phyloP scores from a whole-genome alignment of 2,888 invertebrate genomes.

The Biston betularia region DNA sequence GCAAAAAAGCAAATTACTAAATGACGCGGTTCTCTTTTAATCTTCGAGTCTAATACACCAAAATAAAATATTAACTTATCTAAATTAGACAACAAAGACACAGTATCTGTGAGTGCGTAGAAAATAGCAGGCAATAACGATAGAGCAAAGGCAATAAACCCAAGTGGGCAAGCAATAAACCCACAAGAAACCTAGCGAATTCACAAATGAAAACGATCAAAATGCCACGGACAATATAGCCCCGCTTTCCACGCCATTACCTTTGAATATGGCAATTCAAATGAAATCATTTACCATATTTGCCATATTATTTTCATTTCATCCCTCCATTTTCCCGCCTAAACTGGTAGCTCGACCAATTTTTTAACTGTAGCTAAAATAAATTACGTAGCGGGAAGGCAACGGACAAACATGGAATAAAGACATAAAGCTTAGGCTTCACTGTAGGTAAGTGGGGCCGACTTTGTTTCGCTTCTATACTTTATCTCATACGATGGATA shows the following conservation, averaged over 20 bases:
- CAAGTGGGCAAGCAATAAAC: slow-evolving; percentile 54
- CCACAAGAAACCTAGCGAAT: slow-evolving; percentile 52
- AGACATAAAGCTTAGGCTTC: background rate
- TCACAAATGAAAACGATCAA: slow-evolving; percentile 76
- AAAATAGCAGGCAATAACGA: slow-evolving; percentile 41
- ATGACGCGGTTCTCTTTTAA: too few species aligned
- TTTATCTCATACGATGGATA: too few species aligned
- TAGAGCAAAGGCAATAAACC: slow-evolving; percentile 68
- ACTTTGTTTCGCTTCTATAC: background rate
- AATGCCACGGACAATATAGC: slow-evolving; percentile 71
- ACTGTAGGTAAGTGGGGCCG: background rate
- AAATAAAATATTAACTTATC: too few species aligned
- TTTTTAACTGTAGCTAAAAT: slow-evolving; percentile 85
- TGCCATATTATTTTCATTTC: slow-evolving; percentile 83
- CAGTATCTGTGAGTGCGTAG: slow-evolving; percentile 71
- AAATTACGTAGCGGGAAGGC: slow-evolving; percentile 82
- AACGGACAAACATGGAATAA: slow-evolving; percentile 79
- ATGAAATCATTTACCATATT: slow-evolving; percentile 85
- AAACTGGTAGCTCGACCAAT: slow-evolving; percentile 76
- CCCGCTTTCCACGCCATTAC: slow-evolving; percentile 75
- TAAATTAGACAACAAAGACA: too few species aligned
- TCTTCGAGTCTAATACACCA: too few species aligned
- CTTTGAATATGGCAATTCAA: slow-evolving; percentile 76
- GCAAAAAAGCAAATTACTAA: too few species aligned
- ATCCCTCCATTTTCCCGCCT: slow-evolving; percentile 70